Evolutionary conservation across 2,888 invertebrate genomes (phyloP).

Genomic region (Bhutanitis thaidina): DNA sequence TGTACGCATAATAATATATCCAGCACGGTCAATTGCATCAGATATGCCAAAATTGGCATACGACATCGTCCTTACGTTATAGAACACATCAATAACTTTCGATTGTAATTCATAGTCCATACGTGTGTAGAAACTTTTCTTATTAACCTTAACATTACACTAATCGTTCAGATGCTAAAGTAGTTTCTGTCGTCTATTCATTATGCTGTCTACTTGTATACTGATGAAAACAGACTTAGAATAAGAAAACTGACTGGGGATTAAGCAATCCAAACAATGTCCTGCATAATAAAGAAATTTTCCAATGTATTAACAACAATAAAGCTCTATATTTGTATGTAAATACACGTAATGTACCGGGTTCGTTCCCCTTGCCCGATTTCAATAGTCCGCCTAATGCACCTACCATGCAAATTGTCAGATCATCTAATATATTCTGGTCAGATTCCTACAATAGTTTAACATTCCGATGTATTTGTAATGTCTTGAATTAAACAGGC

Average conservation of each 20-base stretch:
- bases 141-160: no score
- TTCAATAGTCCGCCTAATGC: constrained; percentile 38
- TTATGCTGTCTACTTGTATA: no score
- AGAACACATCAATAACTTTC: no score
- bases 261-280: constrained; percentile 7
- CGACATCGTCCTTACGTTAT: no score
- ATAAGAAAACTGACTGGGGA: neutral
- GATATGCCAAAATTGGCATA: no score
- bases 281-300: constrained; percentile 17
- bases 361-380: constrained; percentile 51
- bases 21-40: no score
- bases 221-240: neutral
- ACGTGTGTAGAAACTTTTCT: no score
- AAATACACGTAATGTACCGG: constrained; percentile 49
- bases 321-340: constrained; percentile 45
- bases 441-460: constrained; percentile 20
- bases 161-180: no score
- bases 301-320: constrained; percentile 28
- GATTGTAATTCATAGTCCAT: no score
- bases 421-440: constrained; percentile 41
- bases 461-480: constrained; percentile 18
- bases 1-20: no score
- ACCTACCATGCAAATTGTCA: constrained; percentile 29
- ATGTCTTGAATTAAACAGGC: constrained; percentile 17
- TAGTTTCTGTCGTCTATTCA: no score